These are phyloP conservation scores for Hypotaenidia okinawae DNA, from an alignment of 2,797 vertebrate genomes.

Conservation along the genomic window DNA sequence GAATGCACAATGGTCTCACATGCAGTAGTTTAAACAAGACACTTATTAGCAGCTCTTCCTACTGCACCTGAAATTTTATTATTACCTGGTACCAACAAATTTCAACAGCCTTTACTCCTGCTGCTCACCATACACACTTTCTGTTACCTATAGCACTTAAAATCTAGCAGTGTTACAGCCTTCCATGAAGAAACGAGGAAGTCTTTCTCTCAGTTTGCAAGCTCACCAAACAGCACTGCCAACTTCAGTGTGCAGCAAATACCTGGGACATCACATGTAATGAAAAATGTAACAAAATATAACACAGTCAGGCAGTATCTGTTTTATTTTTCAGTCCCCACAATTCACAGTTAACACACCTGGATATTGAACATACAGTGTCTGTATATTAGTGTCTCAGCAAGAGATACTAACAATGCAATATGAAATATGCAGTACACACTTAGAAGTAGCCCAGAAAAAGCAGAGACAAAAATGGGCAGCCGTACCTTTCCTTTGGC, in stretches of 20 bases:
- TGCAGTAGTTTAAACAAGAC: neutral
- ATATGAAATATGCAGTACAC: neutral
- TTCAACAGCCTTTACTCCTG: neutral
- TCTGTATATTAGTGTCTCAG: neutral
- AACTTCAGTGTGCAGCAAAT: neutral
- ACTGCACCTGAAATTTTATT: neutral
- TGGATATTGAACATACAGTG: neutral
- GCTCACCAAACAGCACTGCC: neutral
- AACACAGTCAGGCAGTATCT: neutral
- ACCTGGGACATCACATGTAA: neutral
- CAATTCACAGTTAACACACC: neutral
- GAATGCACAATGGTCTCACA: neutral
- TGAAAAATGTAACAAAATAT: neutral
- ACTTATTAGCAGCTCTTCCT: neutral
- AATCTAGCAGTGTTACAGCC: neutral
- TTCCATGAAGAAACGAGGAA: neutral
- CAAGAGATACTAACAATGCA: neutral
- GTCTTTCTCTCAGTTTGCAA: neutral
- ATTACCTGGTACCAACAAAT: neutral
- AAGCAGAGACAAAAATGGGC: neutral
- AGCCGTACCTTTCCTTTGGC: accelerated
- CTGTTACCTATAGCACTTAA: neutral
- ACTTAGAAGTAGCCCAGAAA: neutral
- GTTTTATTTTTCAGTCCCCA: neutral
- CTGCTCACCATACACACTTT: neutral